Evolutionary conservation across 2,888 invertebrate species (phyloP), one percentile per base, ranked within the genome.

Genomic region (Fissipunctia ypsillon): DNA sequence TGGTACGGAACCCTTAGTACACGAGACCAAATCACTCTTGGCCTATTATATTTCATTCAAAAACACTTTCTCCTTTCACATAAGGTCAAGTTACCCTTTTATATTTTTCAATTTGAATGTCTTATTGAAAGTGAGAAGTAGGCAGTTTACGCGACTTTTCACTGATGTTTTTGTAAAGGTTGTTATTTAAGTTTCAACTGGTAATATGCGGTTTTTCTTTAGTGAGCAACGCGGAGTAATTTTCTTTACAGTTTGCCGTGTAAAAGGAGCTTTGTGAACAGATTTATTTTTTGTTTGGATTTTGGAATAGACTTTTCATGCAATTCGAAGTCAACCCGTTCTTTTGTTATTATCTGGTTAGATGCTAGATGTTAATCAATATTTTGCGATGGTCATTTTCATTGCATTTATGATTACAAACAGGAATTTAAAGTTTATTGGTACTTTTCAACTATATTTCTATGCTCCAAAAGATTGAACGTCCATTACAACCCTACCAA

Each of bases 31-130:
- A 19, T 61, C 72, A 1, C 14, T 48, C 31, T 35, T 31, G 14
- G 9, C 45, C 45, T 70, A 76, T 63, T 54, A 68, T 73, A 82
- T 73, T 69, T 74, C 75, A 77, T 80, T 79, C 61, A 73, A 79
- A 79, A 85, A 77, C 70, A 67, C 66, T 63, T 35, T 71, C 80
- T 74, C 68, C 54, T 69, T 81, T 85, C 65, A 80, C 66, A 56
- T 81, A 90, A 91, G 90, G 90, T 91, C 89, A 89, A 88, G 90
- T 73, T 73, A 71, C 57, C 60, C 45, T 80, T 80, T 84, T 88
- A 84, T 85, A 76, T 81, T 87, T 56, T 86, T 87, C 85, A 76
- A 88, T 86, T 85, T 88, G 76, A 87, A 87, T 80, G 83, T 76
- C 73, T 78, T 73, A 80, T 60, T 80, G 80, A 86, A 89, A 88